Percentiles rank a stretch among this genome's conserved stretches.
Conservation (phyloP, 2,113 vertebrate genomes). For the Seriola rivoliana region DNA sequence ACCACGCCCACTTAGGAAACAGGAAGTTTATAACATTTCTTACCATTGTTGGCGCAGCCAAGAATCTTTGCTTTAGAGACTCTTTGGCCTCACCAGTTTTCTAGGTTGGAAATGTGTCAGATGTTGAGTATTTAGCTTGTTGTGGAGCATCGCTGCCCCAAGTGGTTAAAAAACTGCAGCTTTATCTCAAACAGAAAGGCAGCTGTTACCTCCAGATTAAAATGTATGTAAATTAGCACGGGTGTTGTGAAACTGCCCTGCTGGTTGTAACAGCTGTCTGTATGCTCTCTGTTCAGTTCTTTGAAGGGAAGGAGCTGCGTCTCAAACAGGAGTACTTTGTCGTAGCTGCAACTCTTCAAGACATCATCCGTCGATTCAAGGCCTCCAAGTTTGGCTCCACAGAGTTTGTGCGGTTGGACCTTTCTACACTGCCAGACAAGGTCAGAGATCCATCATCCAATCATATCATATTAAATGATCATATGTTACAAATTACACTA, state of each 20-base stretch:
- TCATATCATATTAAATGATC: neutral
- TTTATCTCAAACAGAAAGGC: too few species aligned
- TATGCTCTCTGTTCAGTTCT: slow-evolving; percentile 85
- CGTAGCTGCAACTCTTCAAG: slow-evolving; percentile 92
- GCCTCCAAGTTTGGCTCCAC: slow-evolving; percentile 92
- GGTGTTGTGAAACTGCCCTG: too few species aligned
- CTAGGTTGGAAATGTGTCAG: too few species aligned
- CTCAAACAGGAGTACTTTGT: slow-evolving; percentile 96
- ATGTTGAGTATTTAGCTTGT: too few species aligned
- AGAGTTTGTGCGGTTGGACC: slow-evolving; percentile 88
- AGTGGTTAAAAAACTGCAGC: neutral
- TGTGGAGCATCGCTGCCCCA: neutral
- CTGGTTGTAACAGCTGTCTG: neutral
- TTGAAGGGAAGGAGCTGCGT: slow-evolving; percentile 93
- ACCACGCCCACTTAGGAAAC: too few species aligned
- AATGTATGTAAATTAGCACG: too few species aligned
- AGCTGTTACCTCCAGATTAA: too few species aligned
- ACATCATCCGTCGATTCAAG: slow-evolving; percentile 93
- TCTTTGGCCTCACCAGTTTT: too few species aligned
- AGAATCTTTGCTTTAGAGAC: too few species aligned
- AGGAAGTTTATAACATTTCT: too few species aligned
- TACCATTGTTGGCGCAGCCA: too few species aligned
- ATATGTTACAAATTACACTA: too few species aligned
- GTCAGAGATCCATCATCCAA: slow-evolving; percentile 59
- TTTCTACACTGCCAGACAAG: slow-evolving; percentile 89